Conservation (phyloP, 2,113 vertebrate genomes). For the Heterochromis multidens region DNA sequence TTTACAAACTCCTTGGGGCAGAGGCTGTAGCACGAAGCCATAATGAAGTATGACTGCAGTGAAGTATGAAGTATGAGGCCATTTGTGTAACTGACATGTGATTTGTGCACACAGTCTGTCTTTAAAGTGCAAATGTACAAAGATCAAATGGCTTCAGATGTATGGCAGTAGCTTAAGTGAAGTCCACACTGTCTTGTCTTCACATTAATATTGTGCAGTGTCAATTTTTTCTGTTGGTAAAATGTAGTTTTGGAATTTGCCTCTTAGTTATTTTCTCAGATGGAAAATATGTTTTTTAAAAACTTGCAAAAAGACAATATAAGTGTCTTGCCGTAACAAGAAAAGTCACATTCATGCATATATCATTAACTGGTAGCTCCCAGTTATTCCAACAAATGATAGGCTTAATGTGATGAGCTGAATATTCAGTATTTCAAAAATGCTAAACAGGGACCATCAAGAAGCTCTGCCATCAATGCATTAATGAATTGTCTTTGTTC, state of each 20-base stretch:
- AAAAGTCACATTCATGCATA: background rate
- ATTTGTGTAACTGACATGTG: background rate
- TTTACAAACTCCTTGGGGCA: background rate
- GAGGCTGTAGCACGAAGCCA: background rate
- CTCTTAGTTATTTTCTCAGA: background rate
- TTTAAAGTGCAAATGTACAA: background rate
- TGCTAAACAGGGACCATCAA: background rate
- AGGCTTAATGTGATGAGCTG: background rate
- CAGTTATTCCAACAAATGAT: background rate
- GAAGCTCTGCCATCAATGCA: background rate
- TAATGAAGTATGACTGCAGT: background rate
- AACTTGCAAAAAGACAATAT: background rate
- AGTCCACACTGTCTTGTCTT: background rate
- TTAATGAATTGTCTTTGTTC: background rate
- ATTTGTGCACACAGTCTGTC: background rate
- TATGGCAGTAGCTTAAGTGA: background rate
- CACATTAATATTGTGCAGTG: background rate
- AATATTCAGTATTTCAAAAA: background rate
- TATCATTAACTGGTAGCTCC: background rate
- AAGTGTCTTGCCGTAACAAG: background rate
- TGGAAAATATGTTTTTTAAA: background rate
- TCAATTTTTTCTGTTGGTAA: background rate
- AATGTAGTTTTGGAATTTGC: background rate
- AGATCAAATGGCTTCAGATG: background rate
- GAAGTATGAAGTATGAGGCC: background rate